Base-by-base conservation (phyloP, 2,888 invertebrate species). In the Eristalinus sepulchralis region DNA sequence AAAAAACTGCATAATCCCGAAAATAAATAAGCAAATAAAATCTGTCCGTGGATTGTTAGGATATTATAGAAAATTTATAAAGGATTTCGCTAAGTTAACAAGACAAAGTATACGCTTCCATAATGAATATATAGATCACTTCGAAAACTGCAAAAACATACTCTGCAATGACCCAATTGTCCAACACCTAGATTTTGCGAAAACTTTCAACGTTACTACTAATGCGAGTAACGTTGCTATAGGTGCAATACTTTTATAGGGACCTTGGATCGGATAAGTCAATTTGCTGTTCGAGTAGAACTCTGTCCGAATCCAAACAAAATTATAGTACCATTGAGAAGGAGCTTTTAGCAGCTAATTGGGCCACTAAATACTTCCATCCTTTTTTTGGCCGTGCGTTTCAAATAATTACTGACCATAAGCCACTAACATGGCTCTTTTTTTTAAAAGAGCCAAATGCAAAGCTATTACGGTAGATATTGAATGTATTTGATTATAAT, bases 361-460 rank as follows among this genome's bases (percentile, higher is more conserved):
- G 89, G 90, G 90, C 90, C 0, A 87, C 88, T 3, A 91, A 91
- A 88, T 89, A 91, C 66, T 92, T 91, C 39, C 60, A 90, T 33
- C 91, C 90, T 0, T 27, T 92, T 1, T 91, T 90, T 57, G 91
- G 91, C 1, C 86, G 88, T 24, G 89, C 89, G 68, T 92, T 93
- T 34, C 89, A 77, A 0, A 88, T 91, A 22, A 78, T 89, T 3
- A 90, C 90, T 0, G n/a, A n/a, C n/a, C n/a, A n/a, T n/a, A n/a
- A n/a, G 71, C 90, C 90, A 0, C 83, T 91, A 8, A 89, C 88
- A 22, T 91, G 90, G 90, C 53, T 70, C 5, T 62, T 78, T 33
- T 62, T 31, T 2, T 17, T 77, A 2, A 68, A 68, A 55, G 68
- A 68, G 8, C 53, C 53, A 11, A 80, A 85, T 31, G 90, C 90